Evolutionary conservation across 2,113 vertebrate genomes (phyloP).

Genomic region (Psittacus erithacus): DNA sequence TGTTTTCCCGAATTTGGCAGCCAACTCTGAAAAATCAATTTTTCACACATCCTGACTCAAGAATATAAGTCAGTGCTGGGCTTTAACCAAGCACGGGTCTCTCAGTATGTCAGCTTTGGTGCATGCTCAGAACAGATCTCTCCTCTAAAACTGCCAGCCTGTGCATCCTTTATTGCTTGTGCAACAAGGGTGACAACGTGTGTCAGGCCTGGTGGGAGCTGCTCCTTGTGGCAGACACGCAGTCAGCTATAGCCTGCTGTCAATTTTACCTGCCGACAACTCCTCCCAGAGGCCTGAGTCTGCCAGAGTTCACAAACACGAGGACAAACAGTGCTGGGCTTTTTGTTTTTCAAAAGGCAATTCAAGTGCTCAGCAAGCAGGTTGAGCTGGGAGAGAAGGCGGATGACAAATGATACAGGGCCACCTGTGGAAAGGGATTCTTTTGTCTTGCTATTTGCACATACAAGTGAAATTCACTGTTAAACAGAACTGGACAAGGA

Average conservation of each 20-base stretch:
- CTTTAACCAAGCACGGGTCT: background rate
- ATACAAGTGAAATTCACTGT: background rate
- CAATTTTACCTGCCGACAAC: background rate
- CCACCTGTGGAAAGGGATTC: background rate
- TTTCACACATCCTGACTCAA: background rate
- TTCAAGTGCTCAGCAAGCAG: background rate
- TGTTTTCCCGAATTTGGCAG: background rate
- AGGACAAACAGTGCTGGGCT: background rate
- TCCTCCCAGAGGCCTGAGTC: background rate
- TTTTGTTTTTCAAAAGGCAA: background rate
- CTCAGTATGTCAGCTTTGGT: background rate
- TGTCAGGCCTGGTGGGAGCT: constrained; percentile 15
- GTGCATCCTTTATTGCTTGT: background rate
- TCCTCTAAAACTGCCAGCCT: background rate
- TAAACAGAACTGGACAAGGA: background rate
- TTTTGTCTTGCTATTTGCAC: background rate
- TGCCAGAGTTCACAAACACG: background rate
- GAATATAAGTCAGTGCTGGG: background rate
- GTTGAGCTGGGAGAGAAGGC: background rate
- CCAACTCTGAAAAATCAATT: background rate
- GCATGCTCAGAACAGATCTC: background rate
- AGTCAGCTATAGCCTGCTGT: constrained; percentile 1
- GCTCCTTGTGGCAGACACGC: background rate
- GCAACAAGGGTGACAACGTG: background rate
- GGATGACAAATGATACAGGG: background rate